phyloP scores from a whole-genome alignment of 2,113 vertebrate species.

The Felis chaus region DNA sequence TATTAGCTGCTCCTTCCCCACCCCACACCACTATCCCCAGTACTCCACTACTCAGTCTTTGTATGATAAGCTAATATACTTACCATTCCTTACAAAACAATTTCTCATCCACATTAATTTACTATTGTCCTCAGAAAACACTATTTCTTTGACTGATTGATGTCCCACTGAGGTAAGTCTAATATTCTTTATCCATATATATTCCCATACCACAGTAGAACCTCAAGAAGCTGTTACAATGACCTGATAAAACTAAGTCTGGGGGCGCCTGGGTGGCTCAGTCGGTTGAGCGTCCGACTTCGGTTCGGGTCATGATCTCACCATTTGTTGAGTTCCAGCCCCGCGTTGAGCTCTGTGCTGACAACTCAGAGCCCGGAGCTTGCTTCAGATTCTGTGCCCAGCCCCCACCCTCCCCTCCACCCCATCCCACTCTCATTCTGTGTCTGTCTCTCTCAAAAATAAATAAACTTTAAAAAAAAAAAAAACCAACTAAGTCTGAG shows the following conservation, averaged over 20 bases:
- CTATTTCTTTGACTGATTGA: background rate
- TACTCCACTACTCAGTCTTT: background rate
- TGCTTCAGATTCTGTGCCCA: too few relatives aligned
- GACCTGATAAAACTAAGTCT: background rate
- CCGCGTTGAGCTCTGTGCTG: too few relatives aligned
- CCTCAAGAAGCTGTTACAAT: background rate
- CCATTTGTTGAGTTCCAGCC: too few relatives aligned
- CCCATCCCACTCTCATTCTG: too few relatives aligned
- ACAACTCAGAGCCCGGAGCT: too few relatives aligned
- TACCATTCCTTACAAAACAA: background rate
- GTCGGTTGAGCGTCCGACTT: too few relatives aligned
- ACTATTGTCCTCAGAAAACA: conserved; percentile 18
- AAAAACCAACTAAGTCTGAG: background rate
- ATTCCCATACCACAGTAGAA: background rate
- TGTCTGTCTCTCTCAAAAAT: too few relatives aligned
- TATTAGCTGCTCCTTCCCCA: background rate
- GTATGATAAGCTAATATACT: background rate
- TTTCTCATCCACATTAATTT: background rate
- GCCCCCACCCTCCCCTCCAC: too few relatives aligned
- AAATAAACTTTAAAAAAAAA: too few relatives aligned
- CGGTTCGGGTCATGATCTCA: too few relatives aligned
- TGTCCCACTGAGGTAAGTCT: background rate
- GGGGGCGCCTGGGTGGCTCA: too few relatives aligned
- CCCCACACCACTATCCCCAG: background rate
- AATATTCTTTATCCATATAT: background rate